phyloP scores from a whole-genome alignment of 1,140 invertebrate species.

The Antheraea mylitta region DNA sequence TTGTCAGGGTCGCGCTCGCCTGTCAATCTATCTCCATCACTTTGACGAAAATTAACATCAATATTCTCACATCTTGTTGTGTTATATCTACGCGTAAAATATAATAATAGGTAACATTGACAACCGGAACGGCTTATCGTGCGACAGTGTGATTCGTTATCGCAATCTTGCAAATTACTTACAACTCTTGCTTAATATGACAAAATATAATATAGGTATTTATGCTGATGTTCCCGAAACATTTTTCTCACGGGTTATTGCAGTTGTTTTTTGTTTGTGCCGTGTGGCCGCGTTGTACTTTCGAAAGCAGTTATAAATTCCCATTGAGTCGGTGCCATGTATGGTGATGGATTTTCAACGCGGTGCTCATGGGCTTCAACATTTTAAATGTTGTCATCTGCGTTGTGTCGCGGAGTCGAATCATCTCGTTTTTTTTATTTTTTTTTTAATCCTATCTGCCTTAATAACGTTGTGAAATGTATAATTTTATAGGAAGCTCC shows the following conservation, averaged over 20 bases:
- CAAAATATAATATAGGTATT: background rate
- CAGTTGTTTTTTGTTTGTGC: background rate
- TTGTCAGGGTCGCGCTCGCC: too few species aligned
- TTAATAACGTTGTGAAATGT: background rate
- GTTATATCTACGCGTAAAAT: background rate
- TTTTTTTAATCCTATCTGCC: background rate
- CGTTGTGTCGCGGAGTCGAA: background rate
- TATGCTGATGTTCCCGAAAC: slow-evolving; percentile 1
- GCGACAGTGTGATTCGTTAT: slow-evolving; percentile 6
- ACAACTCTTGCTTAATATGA: background rate
- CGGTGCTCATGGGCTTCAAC: background rate
- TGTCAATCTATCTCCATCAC: too few species aligned
- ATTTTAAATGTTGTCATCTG: background rate
- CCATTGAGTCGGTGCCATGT: slow-evolving; percentile 3
- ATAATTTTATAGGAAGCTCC: background rate
- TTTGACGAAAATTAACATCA: background rate
- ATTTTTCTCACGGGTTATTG: slow-evolving; percentile 6
- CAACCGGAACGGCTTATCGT: slow-evolving; percentile 5
- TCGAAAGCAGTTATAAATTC: slow-evolving; percentile 14
- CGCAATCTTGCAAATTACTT: background rate
- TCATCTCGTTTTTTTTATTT: background rate
- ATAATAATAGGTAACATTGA: background rate
- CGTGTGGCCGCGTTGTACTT: background rate
- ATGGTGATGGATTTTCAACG: slow-evolving; percentile 1
- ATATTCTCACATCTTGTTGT: background rate